A percentile compares a stretch with the other conserved stretches of the same genome.
phyloP scores from a whole-genome alignment of 2,797 vertebrate genomes.

The Silurus lanzhouensis region DNA sequence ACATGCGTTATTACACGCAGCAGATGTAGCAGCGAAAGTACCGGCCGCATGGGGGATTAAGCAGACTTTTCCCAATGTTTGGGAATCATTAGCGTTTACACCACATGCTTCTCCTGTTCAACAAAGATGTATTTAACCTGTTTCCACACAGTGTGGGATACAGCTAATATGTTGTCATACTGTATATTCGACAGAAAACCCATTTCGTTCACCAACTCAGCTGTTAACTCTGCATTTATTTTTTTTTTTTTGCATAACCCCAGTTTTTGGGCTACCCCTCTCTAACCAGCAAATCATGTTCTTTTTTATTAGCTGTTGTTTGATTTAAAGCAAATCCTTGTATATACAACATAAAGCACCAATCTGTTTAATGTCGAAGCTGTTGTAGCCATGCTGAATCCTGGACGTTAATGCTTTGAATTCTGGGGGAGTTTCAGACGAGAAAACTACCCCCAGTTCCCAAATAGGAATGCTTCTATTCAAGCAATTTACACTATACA shows the following conservation, averaged over 20 bases:
- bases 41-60: not conserved
- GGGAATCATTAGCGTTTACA: not conserved
- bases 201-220: too few relatives aligned
- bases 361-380: not conserved
- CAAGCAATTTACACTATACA: not conserved
- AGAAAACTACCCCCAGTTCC: not conserved
- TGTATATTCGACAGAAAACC: not conserved
- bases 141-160: not conserved
- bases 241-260: not conserved
- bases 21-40: not conserved
- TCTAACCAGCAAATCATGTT: not conserved
- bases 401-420: not conserved
- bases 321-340: not conserved
- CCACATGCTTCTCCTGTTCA: not conserved
- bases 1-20: not conserved
- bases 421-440: not conserved
- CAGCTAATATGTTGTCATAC: too few relatives aligned
- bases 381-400: not conserved
- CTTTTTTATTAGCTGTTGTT: not conserved
- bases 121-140: not conserved
- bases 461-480: not conserved
- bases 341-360: not conserved
- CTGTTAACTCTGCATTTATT: not conserved
- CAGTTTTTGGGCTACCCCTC: not conserved
- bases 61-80: not conserved